A percentile compares a stretch with the other conserved stretches of the same genome.
These are phyloP conservation scores for Planiliza haematocheilus DNA, from an alignment of 2,113 vertebrate species.

Conservation along the genomic window DNA sequence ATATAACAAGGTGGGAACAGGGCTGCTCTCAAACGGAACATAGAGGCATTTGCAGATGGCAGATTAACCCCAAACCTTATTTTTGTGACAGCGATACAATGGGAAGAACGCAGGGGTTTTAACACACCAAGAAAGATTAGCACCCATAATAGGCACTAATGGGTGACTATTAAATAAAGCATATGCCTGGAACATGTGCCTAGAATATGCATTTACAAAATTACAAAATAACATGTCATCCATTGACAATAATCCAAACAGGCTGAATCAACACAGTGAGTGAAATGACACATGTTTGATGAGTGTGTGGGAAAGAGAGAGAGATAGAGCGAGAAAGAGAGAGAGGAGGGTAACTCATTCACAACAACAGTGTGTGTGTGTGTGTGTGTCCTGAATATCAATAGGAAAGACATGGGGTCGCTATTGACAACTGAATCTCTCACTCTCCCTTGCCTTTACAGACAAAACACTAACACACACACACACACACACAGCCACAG, in stretches of 20 bases:
- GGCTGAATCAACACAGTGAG: too few relatives aligned
- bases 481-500: background rate
- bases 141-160: too few relatives aligned
- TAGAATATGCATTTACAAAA: background rate
- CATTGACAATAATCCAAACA: background rate
- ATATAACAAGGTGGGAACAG: slow-evolving; percentile 46
- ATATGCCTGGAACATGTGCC: background rate
- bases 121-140: too few relatives aligned
- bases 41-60: slow-evolving; percentile 44
- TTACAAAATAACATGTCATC: background rate
- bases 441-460: background rate
- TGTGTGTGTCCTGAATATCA: slow-evolving; percentile 75
- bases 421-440: slow-evolving; percentile 53
- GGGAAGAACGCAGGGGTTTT: background rate
- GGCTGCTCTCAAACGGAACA: slow-evolving; percentile 25
- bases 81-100: background rate
- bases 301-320: background rate
- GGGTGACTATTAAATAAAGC: background rate
- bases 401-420: slow-evolving; percentile 50
- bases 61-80: slow-evolving; percentile 46
- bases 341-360: slow-evolving; percentile 28
- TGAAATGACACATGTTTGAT: background rate
- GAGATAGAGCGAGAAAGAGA: background rate
- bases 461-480: slow-evolving; percentile 2
- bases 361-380: slow-evolving; percentile 43